Conservation (phyloP, 1,140 invertebrate species). For the Microvelia longipes region DNA sequence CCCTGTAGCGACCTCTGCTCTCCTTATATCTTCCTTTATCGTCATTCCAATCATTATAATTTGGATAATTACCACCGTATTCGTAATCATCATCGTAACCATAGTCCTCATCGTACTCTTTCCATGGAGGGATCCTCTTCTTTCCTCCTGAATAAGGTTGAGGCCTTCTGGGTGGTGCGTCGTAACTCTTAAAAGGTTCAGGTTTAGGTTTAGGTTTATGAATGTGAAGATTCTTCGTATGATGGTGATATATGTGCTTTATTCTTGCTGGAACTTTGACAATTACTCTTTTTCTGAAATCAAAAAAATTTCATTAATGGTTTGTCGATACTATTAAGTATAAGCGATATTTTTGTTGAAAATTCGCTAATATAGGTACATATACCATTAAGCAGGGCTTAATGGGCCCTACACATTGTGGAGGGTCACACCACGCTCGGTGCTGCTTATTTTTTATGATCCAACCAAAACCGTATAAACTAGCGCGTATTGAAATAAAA, state of each 20-base stretch:
- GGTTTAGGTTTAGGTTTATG: constrained; percentile 10
- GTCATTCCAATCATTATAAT: background rate
- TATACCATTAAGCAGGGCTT: background rate
- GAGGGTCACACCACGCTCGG: no score
- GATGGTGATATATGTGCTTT: constrained; percentile 16
- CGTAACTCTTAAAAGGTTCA: constrained; percentile 1
- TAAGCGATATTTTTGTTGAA: background rate
- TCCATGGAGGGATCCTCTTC: background rate
- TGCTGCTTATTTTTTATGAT: no score
- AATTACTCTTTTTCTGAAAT: constrained; percentile 14
- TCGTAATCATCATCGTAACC: background rate
- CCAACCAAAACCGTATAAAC: background rate
- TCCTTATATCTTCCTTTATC: background rate
- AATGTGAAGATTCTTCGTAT: constrained; percentile 14
- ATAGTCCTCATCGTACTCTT: background rate
- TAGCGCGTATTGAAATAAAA: background rate
- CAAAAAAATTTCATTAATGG: background rate
- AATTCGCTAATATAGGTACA: background rate
- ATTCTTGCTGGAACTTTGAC: constrained; percentile 13
- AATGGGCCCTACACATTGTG: no score
- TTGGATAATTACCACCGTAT: background rate
- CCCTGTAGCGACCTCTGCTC: background rate
- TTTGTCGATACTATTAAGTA: background rate
- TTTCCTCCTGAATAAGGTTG: constrained; percentile 5
- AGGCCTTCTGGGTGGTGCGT: constrained; percentile 3